Conservation (phyloP, 2,113 vertebrate species). For the Cavia aperea region DNA sequence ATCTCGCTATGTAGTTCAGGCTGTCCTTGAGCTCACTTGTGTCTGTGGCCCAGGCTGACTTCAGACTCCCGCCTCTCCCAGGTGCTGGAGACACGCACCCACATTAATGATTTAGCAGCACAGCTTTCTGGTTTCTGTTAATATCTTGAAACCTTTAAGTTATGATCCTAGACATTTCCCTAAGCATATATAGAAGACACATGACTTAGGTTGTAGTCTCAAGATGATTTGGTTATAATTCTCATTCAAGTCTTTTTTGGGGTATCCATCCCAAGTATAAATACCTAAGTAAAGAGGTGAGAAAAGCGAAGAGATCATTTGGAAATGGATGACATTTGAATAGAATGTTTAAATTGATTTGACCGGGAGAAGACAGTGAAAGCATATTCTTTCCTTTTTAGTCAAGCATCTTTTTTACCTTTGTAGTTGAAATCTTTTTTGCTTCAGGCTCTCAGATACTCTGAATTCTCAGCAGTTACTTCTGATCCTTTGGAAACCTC, state of each 20-base stretch:
- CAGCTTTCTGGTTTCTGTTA: not conserved
- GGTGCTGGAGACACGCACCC: too few relatives aligned
- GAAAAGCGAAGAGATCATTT: not conserved
- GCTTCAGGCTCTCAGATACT: not conserved
- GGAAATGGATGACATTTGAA: not conserved
- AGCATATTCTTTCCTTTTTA: not conserved
- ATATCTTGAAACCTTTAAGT: not conserved
- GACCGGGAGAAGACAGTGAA: not conserved
- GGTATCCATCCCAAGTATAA: not conserved
- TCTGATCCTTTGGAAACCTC: conserved; percentile 9
- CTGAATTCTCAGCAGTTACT: not conserved
- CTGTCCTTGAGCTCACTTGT: too few relatives aligned
- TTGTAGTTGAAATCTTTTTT: conserved; percentile 14
- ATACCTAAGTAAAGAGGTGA: not conserved
- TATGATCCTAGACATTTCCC: conserved; percentile 7
- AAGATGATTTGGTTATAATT: not conserved
- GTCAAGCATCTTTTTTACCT: not conserved
- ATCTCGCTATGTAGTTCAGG: too few relatives aligned
- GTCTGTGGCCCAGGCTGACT: too few relatives aligned
- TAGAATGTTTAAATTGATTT: conserved; percentile 3
- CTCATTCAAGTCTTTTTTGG: not conserved
- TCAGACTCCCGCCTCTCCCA: too few relatives aligned
- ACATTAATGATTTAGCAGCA: not conserved
- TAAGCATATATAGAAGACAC: not conserved
- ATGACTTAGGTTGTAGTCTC: not conserved